phyloP scores from a whole-genome alignment of 2,888 invertebrate species.

The Epinotia demarniana region DNA sequence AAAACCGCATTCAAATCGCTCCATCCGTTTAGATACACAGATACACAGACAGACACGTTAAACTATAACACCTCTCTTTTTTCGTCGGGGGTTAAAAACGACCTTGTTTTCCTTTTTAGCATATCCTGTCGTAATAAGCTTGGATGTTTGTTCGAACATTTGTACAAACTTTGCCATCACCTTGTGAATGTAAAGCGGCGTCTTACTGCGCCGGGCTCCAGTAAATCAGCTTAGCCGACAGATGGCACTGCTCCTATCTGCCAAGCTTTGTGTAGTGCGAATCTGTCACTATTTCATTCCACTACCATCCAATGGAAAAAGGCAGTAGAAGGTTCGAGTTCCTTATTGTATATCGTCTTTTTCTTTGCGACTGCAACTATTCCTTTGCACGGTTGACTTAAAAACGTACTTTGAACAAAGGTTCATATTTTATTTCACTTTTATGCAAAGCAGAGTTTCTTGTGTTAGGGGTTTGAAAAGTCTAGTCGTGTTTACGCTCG shows the following conservation, averaged over 20 bases:
- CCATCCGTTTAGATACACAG: too few relatives aligned
- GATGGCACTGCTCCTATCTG: constrained; percentile 72
- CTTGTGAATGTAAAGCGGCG: constrained; percentile 50
- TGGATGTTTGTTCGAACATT: not conserved
- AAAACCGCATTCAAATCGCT: too few relatives aligned
- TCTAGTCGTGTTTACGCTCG: not conserved
- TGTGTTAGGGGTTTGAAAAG: not conserved
- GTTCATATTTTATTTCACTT: constrained; percentile 46
- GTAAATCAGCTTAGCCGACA: constrained; percentile 81
- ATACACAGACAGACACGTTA: too few relatives aligned
- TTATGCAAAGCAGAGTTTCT: constrained; percentile 26
- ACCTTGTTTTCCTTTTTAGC: not conserved
- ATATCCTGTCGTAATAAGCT: not conserved
- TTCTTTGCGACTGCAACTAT: not conserved
- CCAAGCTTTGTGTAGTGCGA: constrained; percentile 66
- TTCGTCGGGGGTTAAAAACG: too few relatives aligned
- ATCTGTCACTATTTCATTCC: constrained; percentile 61
- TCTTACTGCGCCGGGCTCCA: constrained; percentile 61
- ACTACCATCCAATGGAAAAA: constrained; percentile 15
- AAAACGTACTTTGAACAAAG: constrained; percentile 44
- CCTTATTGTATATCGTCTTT: not conserved
- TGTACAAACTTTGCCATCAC: constrained; percentile 8
- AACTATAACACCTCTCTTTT: too few relatives aligned
- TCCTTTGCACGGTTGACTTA: constrained; percentile 52
- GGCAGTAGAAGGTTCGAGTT: constrained; percentile 16